phyloP scores from a whole-genome alignment of 2,113 vertebrate species.

The Panthera uncia region DNA sequence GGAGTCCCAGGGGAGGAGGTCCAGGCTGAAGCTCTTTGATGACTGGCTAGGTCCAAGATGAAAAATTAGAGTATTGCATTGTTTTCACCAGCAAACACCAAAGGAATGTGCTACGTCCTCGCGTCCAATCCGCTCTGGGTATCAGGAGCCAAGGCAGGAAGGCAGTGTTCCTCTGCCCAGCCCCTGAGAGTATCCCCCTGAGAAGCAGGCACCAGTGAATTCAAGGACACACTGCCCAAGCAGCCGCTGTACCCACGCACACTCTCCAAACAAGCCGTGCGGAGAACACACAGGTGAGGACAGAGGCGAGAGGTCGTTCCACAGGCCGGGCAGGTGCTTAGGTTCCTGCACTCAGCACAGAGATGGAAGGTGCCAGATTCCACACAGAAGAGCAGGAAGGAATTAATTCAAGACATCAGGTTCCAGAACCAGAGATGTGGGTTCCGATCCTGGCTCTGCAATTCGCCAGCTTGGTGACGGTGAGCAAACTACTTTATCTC shows the following conservation, averaged over 20 bases:
- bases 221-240: neutral
- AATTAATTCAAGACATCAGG: neutral
- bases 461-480: neutral
- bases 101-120: neutral
- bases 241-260: neutral
- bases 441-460: neutral
- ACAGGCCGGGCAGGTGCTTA: rapidly evolving
- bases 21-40: neutral
- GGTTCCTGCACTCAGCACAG: neutral
- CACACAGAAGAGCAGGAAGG: neutral
- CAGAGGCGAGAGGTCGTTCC: no score
- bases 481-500: neutral
- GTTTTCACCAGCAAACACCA: no score
- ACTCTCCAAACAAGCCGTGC: neutral
- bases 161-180: neutral
- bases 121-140: neutral
- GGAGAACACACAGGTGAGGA: neutral
- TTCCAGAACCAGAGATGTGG: neutral
- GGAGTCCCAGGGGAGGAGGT: neutral
- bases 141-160: neutral
- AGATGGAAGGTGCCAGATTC: neutral
- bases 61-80: no score
- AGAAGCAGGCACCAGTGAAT: neutral
- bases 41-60: neutral
- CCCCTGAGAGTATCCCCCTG: neutral